phyloP scores from a whole-genome alignment of 2,113 vertebrate species.

The Grammomys surdaster region DNA sequence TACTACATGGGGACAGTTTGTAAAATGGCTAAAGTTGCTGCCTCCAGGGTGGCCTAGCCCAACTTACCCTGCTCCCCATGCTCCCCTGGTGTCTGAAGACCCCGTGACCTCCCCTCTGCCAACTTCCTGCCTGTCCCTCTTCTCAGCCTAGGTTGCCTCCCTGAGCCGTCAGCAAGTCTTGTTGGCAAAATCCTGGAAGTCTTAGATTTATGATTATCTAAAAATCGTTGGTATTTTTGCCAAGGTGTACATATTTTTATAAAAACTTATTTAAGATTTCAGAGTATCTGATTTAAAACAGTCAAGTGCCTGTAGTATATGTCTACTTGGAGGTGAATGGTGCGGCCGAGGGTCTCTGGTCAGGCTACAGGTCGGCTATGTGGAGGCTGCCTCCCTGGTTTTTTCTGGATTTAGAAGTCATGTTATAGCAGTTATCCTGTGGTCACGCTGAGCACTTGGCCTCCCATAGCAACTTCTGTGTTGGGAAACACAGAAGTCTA shows the following conservation, averaged over 20 bases:
- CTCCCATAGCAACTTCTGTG: background rate
- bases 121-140: background rate
- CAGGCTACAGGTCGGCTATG: background rate
- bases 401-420: background rate
- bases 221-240: background rate
- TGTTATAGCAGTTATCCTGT: background rate
- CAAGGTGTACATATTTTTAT: background rate
- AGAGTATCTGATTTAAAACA: too few species aligned
- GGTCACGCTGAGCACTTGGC: background rate
- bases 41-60: background rate
- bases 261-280: background rate
- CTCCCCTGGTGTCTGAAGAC: background rate
- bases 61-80: background rate
- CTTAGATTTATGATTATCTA: background rate
- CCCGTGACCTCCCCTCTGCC: background rate
- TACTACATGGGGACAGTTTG: too few species aligned
- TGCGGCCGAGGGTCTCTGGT: background rate
- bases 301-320: rapidly evolving
- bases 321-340: background rate
- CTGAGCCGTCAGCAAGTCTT: background rate
- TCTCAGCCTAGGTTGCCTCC: background rate
- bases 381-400: background rate
- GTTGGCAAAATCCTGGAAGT: background rate
- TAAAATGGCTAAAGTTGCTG: background rate
- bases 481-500: background rate